These are phyloP conservation scores for Protosalanx chinensis DNA, from an alignment of 2,797 vertebrate species.

Conservation along the genomic window DNA sequence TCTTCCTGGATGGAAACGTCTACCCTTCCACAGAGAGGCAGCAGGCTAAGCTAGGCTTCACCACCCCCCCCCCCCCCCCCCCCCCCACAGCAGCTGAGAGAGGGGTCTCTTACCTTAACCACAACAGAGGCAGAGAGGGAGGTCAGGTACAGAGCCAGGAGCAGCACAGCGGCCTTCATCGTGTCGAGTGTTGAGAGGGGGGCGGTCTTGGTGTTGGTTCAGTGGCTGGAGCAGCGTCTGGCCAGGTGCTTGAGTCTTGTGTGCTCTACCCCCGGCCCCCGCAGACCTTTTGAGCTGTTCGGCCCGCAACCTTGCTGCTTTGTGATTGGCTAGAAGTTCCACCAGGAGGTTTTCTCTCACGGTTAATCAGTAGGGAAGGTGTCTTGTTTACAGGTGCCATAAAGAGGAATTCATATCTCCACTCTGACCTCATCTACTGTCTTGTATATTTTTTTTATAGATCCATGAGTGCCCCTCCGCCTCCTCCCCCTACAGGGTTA, in stretches of 20 bases:
- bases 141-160: conserved; percentile 56
- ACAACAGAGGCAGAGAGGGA: conserved; percentile 55
- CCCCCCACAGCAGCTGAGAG: not conserved
- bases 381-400: conserved; percentile 52
- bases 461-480: not conserved
- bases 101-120: conserved; percentile 65
- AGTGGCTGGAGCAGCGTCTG: conserved; percentile 28
- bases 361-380: conserved; percentile 69
- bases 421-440: conserved; percentile 51
- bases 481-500: not conserved
- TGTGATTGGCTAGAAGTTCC: conserved; percentile 41
- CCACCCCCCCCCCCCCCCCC: not conserved
- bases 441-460: conserved; percentile 43
- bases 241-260: conserved; percentile 37
- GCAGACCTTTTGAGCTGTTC: conserved; percentile 62
- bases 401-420: conserved; percentile 69
- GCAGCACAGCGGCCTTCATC: conserved; percentile 68
- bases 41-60: too few species aligned
- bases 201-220: conserved; percentile 27
- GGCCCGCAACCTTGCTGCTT: conserved; percentile 9
- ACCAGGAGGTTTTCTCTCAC: conserved; percentile 54
- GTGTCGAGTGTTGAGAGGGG: conserved; percentile 24
- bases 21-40: not conserved
- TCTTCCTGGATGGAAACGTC: too few species aligned
- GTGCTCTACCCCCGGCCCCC: conserved; percentile 28